Evolutionary conservation across 1,140 invertebrate genomes (phyloP), one percentile per base, ranked within the genome.

Genomic region (Protaetia brevitarsis): DNA sequence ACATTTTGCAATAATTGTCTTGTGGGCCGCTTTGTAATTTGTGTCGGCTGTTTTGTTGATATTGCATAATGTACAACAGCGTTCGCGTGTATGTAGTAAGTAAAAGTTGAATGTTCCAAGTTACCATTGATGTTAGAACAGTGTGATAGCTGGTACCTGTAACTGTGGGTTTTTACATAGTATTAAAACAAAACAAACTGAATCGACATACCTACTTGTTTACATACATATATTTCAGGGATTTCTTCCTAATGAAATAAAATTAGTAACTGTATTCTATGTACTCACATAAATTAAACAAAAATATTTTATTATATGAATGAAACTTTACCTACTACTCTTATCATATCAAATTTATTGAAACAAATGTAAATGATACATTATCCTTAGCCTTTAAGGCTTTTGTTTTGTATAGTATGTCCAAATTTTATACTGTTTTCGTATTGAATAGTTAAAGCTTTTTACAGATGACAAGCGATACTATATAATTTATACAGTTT

Each of bases 121-220:
- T 66, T 70, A 69, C 61, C 63, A 68, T 71, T 66, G 66, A 65
- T 71, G 69, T 71, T 73, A 73, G 69, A 66, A 66, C 62, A 58
- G 69, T 69, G 71, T 73, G 71, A 73, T 73, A 73, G 71, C 56
- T 71, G 69, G 71, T 72, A 72, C 69, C 68, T 72, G 71, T 70
- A 64, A 65, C 37, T 69, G 68, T 66, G 61, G 45, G 51, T 65
- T 67, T 37, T 63, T 57, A 64, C 64, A 34, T 37, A 67, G 66
- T 67, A 64, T 67, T 67, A 59, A 36, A 23, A 6, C 13, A 23
- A 63, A 63, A 45, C 37, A 13, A 41, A 41, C 8, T n/a, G n/a
- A 19, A 45, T 7, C 37, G 37, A 45, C 13, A 19, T 45, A 45
- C 37, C 16, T 45, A 21, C 37, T 45, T 13, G 37, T 5, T 45